Conservation (phyloP, 2,797 vertebrate genomes). For the Hipposideros larvatus region DNA sequence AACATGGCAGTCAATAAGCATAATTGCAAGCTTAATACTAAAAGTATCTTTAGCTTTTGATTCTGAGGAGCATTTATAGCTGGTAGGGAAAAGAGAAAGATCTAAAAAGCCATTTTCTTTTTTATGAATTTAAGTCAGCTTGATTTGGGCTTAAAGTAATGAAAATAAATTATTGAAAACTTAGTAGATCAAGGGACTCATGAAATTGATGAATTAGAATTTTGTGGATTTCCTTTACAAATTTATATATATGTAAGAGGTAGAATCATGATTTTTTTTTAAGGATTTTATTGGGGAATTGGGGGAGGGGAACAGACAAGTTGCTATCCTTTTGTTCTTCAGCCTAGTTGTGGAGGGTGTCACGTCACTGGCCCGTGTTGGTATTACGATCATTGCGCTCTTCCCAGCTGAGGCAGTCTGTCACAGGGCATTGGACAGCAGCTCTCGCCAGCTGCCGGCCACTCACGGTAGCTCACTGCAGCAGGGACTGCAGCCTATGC, state of each 20-base stretch:
- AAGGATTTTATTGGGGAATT: too few species aligned
- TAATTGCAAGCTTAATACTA: constrained; percentile 21
- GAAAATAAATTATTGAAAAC: constrained; percentile 10
- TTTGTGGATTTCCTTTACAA: constrained; percentile 36
- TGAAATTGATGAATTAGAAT: constrained; percentile 33
- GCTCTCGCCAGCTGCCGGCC: too few species aligned
- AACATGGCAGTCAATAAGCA: neutral
- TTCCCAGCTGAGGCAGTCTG: too few species aligned
- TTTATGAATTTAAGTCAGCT: neutral
- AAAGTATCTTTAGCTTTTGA: constrained; percentile 46
- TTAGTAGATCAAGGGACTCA: neutral
- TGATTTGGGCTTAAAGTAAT: constrained; percentile 24
- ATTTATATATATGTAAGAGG: neutral
- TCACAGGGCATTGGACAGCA: too few species aligned
- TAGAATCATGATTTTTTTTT: neutral
- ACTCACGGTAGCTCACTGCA: too few species aligned
- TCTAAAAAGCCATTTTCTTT: neutral
- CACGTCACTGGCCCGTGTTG: too few species aligned
- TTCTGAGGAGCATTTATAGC: constrained; percentile 13
- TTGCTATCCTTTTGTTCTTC: too few species aligned
- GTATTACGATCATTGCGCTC: too few species aligned
- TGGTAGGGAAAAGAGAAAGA: neutral
- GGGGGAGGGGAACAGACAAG: too few species aligned
- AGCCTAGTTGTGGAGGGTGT: too few species aligned
- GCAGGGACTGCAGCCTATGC: too few species aligned